These are phyloP conservation scores for Autographa gamma DNA, from an alignment of 2,888 invertebrate genomes.

Conservation along the genomic window DNA sequence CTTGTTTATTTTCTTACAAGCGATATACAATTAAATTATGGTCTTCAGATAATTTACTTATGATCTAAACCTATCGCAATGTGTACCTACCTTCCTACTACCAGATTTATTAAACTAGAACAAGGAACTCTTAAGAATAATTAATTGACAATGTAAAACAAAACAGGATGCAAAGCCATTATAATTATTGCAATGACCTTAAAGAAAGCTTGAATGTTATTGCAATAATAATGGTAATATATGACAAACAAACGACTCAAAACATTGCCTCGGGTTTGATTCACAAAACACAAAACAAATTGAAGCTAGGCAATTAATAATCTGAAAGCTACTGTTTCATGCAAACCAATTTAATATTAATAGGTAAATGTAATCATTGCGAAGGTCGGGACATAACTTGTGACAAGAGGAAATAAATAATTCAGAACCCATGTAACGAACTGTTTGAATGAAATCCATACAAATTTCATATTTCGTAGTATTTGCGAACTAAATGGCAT, in stretches of 20 bases:
- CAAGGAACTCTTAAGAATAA: too few relatives aligned
- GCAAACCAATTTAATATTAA: constrained; percentile 1
- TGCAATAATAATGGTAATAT: neutral
- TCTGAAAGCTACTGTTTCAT: neutral
- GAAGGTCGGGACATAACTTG: neutral
- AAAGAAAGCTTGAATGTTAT: neutral
- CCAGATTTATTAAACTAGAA: too few relatives aligned
- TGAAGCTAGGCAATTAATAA: neutral
- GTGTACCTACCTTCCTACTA: too few relatives aligned
- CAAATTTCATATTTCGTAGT: neutral
- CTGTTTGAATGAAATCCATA: neutral
- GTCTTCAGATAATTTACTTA: too few relatives aligned
- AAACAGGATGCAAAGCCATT: too few relatives aligned
- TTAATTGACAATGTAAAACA: too few relatives aligned
- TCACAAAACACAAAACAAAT: neutral
- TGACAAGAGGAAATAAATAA: neutral
- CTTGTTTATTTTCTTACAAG: neutral
- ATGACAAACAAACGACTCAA: neutral
- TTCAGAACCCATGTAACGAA: neutral
- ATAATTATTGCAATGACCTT: too few relatives aligned
- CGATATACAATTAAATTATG: neutral
- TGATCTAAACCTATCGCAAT: too few relatives aligned
- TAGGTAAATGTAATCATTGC: constrained; percentile 8
- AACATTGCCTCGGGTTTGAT: neutral
- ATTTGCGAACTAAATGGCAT: too few relatives aligned